Base-by-base conservation (phyloP, 2,113 vertebrate genomes). In the Leucoraja erinaceus region DNA sequence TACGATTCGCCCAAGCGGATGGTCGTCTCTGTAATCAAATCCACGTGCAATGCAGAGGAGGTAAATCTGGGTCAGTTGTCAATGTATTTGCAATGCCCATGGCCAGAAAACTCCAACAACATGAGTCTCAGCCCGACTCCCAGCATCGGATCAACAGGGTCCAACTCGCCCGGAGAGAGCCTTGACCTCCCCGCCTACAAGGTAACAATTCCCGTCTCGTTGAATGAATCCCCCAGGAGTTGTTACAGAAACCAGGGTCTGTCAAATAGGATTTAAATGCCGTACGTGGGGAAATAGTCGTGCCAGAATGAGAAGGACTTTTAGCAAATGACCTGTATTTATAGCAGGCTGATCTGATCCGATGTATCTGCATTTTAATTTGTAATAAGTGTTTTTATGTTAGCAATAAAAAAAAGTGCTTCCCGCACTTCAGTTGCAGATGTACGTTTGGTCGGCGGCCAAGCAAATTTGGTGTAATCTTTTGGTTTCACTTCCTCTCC, bases 11-110 rank as follows among this genome's bases (percentile, higher is more conserved):
- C 88, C 66, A 72, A 91, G 33, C 31, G 88, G 66, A 91, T 72
- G 33, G 4, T 91, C 7, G 88, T 91, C 31, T 70, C 88, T 91
- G 88, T 91, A 20, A 72, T 91, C n/a, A 91, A 68, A 91, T 22
- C 88, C 66, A 47, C 63, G 20, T 66, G 66, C 66, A 20, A 7
- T 1, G 68, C 66, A 12, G 63, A 70, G 68, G 66, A 72, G 1
- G 47, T 72, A 54, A 72, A 28, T 54, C 33, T 91, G 66, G 90
- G 90, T 68, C 33, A 70, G 8, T 47, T 91, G 3, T 91, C 90
- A 72, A 28, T 91, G 90, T 31, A 22, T 70, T 47, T 91, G 11
- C 68, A 66, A 68, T 91, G 16, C 90, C 47, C 47, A 72, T 91
- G 90, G 90, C 16, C 90, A 38, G 90, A 74, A 72, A 91, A 47